Evolutionary conservation across 2,888 invertebrate species (phyloP), one percentile per base, ranked within the genome.

Genomic region (Deroplatys truncata): DNA sequence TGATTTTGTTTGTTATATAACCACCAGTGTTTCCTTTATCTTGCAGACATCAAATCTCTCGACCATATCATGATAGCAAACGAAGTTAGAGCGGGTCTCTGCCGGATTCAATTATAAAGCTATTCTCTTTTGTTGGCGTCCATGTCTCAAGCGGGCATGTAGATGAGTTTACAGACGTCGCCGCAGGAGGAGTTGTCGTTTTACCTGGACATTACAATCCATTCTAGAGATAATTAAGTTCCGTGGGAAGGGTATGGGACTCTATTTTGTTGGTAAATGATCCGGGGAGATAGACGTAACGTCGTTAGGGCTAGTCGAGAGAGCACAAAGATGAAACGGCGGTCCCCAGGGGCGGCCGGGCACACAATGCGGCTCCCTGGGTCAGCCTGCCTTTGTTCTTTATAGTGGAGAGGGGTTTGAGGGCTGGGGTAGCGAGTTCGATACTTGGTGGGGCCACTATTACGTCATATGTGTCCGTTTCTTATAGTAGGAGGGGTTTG

Each of bases 211-310:
- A 84, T 88, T 72, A 88, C 88, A 88, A 89, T 89, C 90, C 90
- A 84, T 88, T 88, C 90, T 84, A 85, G 84, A 89, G 89, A 90
- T 90, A 90, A 90, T 90, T 89, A 86, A 83, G 85, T 90, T 89
- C 82, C 82, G 35, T 49, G 86, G 85, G 84, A 88, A 87, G 88
- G 88, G 88, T 82, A 35, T 88, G 83, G 84, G 82, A 90, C 88
- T 85, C 89, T 84, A 89, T 90, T 90, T 90, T 86, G 90, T 84
- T 89, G 90, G 90, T 90, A 90, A 90, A 90, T 90, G 90, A 90
- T 90, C 90, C 90, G 86, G 82, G 90, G 83, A 87, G 83, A 83
- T 83, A 82, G 28, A 72, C 87, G 82, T 87, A 87, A 87, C 35
- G 43, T 82, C 35, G 87, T 87, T 87, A 87, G 28, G 35, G 25